phyloP scores from a whole-genome alignment of 2,113 vertebrate genomes.

The Myotis davidii region DNA sequence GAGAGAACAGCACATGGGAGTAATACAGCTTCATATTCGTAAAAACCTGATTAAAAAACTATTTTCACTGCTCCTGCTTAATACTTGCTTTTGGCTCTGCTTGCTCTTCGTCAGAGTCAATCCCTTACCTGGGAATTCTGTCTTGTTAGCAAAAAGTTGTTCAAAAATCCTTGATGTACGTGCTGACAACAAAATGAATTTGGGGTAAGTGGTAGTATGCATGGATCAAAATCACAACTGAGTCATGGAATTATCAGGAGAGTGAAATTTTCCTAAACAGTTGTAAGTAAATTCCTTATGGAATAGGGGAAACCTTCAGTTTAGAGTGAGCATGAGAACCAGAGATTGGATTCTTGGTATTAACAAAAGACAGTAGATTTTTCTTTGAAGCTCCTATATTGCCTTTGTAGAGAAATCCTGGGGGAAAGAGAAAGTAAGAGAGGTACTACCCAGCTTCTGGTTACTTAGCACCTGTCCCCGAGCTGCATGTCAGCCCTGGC shows the following conservation, averaged over 20 bases:
- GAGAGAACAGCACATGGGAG: neutral
- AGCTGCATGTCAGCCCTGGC: neutral
- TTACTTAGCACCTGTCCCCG: neutral
- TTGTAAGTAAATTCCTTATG: neutral
- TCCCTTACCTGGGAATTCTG: neutral
- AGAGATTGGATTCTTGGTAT: neutral
- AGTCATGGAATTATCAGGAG: neutral
- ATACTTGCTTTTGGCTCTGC: constrained; percentile 18
- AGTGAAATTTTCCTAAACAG: neutral
- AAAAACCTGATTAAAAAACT: neutral
- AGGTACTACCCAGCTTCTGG: neutral
- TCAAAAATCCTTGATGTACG: neutral
- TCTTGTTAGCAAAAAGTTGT: constrained; percentile 27
- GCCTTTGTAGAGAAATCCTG: neutral
- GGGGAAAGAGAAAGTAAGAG: neutral
- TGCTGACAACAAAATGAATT: constrained; percentile 11
- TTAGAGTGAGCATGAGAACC: neutral
- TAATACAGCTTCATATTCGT: neutral
- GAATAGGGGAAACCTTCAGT: neutral
- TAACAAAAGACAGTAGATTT: neutral
- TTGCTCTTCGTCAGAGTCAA: neutral
- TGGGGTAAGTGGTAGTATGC: neutral
- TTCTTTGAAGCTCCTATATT: neutral
- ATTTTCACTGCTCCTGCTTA: neutral
- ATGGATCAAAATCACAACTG: neutral